Base-by-base conservation (phyloP, 1,140 invertebrate species). In the Chironomus tepperi region DNA sequence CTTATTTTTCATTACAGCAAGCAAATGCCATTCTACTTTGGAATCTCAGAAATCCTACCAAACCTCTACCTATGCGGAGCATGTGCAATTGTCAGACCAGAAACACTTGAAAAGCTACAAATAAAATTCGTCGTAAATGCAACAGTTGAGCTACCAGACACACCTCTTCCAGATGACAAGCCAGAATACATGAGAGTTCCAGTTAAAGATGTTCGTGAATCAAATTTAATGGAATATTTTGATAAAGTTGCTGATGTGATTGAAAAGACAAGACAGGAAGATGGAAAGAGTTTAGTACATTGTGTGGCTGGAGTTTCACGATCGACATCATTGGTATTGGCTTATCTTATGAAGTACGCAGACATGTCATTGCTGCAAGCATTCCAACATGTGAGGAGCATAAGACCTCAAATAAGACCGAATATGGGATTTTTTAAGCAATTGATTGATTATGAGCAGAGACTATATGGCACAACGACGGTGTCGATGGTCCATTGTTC, bases 381-480 rank as follows among this genome's bases (percentile, higher is more conserved):
- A 1, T 96, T 93, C 82, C 84, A 88, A 34, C 89, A 92, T 78
- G 87, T 96, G 1, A 87, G 89, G 74, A 79, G 83, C 1, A 15
- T n/a, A 77, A 84, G 95, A 75, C 88, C 91, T 2, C 90, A 93
- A 80, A 91, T 97, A 74, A 88, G 91, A 77, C 95, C 95, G 0
- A 98, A 98, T 81, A 88, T 90, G 8, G 93, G 93, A 9, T 98
- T 98, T 85, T 95, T 95, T 86, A 86, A 88, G 74, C 95, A 97
- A 81, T 85, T 98, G 19, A 85, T 97, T 78, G 84, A 87, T 73
- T 91, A 86, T 78, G 95, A 97, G 82, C 84, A 87, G 73, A 83
- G 87, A 64, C 78, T 93, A 1, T 85, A 87, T 47, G 87, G 87
- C n/a, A 83, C 83, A 47, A 83, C 85, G 15, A 88, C 89, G 0